A percentile compares a stretch with the other conserved stretches of the same genome.
These are phyloP conservation scores for Pammene fasciana DNA, from an alignment of 2,888 invertebrate genomes.

Conservation along the genomic window DNA sequence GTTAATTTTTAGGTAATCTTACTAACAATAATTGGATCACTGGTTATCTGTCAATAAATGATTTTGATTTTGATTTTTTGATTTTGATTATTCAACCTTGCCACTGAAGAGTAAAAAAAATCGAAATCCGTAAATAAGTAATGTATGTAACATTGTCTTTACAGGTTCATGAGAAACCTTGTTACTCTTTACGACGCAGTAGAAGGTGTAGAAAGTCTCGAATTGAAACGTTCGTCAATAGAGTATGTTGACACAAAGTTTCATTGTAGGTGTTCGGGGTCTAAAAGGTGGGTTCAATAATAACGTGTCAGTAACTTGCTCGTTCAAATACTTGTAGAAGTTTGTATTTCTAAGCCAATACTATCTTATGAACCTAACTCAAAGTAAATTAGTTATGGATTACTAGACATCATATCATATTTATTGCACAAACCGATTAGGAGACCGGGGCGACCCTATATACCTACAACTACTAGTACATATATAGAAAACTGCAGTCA, in stretches of 20 bases:
- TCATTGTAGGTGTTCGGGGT: background rate
- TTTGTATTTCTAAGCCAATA: background rate
- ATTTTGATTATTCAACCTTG: too few species aligned
- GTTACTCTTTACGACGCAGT: constrained; percentile 27
- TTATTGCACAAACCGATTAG: too few species aligned
- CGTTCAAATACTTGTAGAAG: background rate
- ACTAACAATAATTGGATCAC: too few species aligned
- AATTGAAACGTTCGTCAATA: constrained; percentile 31
- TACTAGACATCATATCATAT: background rate
- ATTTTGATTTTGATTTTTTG: too few species aligned
- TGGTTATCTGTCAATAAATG: too few species aligned
- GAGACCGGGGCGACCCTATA: too few species aligned
- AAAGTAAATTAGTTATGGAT: background rate
- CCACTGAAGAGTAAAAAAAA: too few species aligned
- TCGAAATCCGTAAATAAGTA: background rate
- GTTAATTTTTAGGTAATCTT: too few species aligned
- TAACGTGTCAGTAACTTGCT: background rate
- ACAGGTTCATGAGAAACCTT: background rate
- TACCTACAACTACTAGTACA: too few species aligned
- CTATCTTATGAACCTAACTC: background rate
- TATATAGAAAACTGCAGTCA: too few species aligned
- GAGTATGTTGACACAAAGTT: constrained; percentile 22
- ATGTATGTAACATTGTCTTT: background rate
- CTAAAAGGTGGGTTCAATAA: background rate
- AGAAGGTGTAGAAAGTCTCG: constrained; percentile 17